phyloP scores from a whole-genome alignment of 1,140 invertebrate species.

The Dendroctonus ponderosae region DNA sequence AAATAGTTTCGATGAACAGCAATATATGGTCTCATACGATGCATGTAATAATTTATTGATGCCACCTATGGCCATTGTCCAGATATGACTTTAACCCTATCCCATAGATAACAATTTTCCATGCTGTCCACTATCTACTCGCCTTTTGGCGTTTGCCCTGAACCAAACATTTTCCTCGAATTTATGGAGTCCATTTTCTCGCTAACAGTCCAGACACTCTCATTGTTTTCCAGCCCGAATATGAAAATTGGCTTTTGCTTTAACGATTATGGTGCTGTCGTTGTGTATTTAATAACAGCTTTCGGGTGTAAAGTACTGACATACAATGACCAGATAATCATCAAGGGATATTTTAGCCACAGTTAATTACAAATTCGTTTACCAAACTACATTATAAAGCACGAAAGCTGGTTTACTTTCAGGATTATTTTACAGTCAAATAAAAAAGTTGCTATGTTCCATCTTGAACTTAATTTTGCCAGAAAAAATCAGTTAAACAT shows the following conservation, averaged over 20 bases:
- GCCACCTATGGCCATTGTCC: no score
- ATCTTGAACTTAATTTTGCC: no score
- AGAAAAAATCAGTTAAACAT: no score
- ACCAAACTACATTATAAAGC: no score
- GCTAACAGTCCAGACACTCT: conserved; percentile 11
- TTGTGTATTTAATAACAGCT: background rate
- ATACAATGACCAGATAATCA: background rate
- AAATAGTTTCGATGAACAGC: no score
- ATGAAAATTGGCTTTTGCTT: conserved; percentile 16
- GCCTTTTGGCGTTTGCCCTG: conserved; percentile 1
- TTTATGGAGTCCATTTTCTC: conserved; percentile 8
- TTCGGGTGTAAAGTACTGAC: background rate
- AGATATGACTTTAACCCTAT: background rate
- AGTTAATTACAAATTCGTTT: no score
- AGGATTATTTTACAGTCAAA: no score
- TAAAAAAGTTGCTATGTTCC: no score
- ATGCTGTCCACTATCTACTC: conserved; percentile 7
- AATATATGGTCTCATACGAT: no score
- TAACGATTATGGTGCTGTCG: conserved; percentile 1
- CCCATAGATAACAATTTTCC: background rate
- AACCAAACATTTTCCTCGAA: background rate
- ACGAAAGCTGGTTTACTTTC: no score
- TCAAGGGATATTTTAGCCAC: background rate
- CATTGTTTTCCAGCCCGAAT: conserved; percentile 8
- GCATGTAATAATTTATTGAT: no score